Evolutionary conservation across 2,797 vertebrate species (phyloP).

Genomic region (Megaceryle alcyon): DNA sequence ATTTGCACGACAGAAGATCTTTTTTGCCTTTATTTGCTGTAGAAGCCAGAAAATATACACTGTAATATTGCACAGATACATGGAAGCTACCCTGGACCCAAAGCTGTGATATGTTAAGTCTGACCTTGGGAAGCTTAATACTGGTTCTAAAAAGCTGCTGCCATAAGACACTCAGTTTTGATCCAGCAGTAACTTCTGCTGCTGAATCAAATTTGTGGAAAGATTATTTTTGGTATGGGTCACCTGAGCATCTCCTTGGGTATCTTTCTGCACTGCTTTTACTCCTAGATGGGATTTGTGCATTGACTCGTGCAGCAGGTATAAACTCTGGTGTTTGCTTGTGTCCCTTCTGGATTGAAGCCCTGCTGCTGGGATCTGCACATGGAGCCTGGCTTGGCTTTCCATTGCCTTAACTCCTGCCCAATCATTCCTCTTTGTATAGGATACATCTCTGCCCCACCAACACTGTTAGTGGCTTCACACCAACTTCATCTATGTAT

Average conservation of each 20-base stretch:
- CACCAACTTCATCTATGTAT: not conserved
- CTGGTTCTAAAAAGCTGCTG: not conserved
- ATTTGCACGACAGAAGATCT: not conserved
- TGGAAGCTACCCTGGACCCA: not conserved
- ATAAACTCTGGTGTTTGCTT: not conserved
- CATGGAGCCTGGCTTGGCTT: not conserved
- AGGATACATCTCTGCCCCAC: not conserved
- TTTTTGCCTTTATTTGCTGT: not conserved
- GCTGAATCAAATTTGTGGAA: not conserved
- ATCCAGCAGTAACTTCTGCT: not conserved
- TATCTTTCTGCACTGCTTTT: not conserved
- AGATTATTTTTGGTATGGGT: not conserved
- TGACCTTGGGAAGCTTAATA: not conserved
- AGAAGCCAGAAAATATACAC: not conserved
- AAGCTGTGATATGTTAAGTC: not conserved
- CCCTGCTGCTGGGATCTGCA: too few species aligned
- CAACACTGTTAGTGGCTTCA: not conserved
- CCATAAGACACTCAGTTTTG: rapidly evolving
- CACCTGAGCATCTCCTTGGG: rapidly evolving
- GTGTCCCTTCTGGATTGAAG: rapidly evolving
- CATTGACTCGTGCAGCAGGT: not conserved
- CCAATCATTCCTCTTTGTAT: rapidly evolving
- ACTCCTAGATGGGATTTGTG: not conserved
- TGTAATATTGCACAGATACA: not conserved
- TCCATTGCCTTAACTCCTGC: not conserved